These are phyloP conservation scores for Eueides isabella DNA, from an alignment of 1,140 invertebrate genomes.

Conservation along the genomic window DNA sequence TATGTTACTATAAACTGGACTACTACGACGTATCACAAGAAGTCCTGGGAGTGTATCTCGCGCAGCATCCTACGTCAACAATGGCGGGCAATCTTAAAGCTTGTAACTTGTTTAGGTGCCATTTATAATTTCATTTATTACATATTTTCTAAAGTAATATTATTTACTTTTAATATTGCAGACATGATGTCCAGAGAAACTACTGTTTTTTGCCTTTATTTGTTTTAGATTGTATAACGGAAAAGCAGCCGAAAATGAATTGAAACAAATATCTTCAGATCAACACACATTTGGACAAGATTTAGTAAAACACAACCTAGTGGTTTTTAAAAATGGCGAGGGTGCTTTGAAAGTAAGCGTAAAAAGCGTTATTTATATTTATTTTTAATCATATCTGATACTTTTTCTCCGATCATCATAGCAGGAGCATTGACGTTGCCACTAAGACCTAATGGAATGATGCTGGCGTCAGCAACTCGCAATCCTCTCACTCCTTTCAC, in stretches of 20 bases:
- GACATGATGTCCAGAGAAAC: neutral
- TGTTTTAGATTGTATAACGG: constrained; percentile 93
- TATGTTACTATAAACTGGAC: constrained; percentile 99
- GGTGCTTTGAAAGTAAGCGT: constrained; percentile 89
- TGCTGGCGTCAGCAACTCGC: constrained; percentile 1
- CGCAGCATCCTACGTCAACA: constrained; percentile 95
- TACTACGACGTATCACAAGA: constrained; percentile 96
- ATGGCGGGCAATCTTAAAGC: constrained; percentile 98
- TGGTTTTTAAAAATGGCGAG: constrained; percentile 97
- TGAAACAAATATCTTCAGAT: constrained; percentile 89
- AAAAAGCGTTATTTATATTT: neutral
- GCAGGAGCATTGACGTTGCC: constrained; percentile 1
- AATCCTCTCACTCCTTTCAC: constrained; percentile 10
- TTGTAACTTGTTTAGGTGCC: constrained; percentile 83
- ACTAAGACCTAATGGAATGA: constrained; percentile 1
- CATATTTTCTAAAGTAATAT: too few relatives aligned
- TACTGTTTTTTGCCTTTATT: neutral
- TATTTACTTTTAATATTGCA: too few relatives aligned
- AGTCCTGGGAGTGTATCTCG: constrained; percentile 95
- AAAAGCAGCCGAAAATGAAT: constrained; percentile 93
- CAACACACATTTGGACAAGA: constrained; percentile 95
- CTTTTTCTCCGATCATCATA: constrained; percentile 15
- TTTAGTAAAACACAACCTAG: constrained; percentile 96
- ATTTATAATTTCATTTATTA: neutral
- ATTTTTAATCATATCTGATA: constrained; percentile 17